Evolutionary conservation across 2,113 vertebrate species (phyloP).

Genomic region (Glareola pratincola): DNA sequence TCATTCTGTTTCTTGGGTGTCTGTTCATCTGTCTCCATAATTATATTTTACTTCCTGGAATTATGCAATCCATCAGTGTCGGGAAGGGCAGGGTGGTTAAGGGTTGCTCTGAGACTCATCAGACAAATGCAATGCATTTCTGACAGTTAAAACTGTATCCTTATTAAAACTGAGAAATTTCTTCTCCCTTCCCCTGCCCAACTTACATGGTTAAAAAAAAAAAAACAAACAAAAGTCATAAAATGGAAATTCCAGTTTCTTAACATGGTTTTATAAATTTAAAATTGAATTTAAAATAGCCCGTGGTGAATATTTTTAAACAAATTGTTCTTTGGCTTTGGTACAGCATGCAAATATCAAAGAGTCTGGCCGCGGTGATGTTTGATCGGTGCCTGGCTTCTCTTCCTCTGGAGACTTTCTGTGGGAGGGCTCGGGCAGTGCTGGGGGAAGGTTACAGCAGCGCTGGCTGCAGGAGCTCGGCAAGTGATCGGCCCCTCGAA

Average conservation of each 20-base stretch:
- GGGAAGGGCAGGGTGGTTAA: conserved; percentile 36
- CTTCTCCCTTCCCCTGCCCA: background rate
- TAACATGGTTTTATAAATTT: background rate
- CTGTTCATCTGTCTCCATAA: conserved; percentile 63
- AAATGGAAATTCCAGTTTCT: background rate
- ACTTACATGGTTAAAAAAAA: background rate
- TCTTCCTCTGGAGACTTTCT: background rate
- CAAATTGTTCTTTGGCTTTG: conserved; percentile 21
- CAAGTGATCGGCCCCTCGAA: background rate
- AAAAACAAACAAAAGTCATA: background rate
- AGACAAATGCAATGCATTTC: conserved; percentile 1
- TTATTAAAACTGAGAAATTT: background rate
- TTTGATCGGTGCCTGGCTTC: background rate
- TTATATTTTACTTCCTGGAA: conserved; percentile 65
- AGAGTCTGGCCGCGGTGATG: background rate
- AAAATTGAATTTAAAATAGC: conserved; percentile 24
- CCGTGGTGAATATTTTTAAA: background rate
- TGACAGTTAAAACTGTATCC: conserved; percentile 11
- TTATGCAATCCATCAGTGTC: conserved; percentile 54
- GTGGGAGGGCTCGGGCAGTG: background rate
- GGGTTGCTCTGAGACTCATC: conserved; percentile 49
- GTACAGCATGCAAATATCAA: background rate
- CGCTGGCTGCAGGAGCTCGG: background rate
- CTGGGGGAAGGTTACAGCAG: background rate
- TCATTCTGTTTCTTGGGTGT: conserved; percentile 51